Base-by-base conservation (phyloP, 2,797 vertebrate species). In the Agapornis canus region DNA sequence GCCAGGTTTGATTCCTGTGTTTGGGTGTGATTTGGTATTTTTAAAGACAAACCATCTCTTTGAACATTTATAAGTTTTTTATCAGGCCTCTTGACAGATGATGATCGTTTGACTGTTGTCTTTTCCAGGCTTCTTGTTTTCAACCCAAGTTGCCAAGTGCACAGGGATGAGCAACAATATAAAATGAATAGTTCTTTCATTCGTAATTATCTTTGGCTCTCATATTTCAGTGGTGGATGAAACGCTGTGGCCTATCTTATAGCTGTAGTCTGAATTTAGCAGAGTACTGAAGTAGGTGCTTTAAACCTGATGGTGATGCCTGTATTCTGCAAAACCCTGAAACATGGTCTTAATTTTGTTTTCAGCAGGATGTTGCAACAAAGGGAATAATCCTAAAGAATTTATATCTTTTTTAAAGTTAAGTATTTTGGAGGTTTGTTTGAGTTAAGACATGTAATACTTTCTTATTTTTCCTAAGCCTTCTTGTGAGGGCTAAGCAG, bases 161-260 rank as follows among this genome's bases (percentile, higher is more conserved):
- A 21, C 7, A 31, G 43, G 57, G 31, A 47, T 84, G 59, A 79
- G 25, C 72, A 60, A 42, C 45, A 60, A 40, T n/a, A 43, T 31
- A 31, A 88, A 89, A 72, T 7, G 73, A 78, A 51, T 18, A 5
- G 6, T 17, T 89, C 11, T 42, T 93, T 59, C 18, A 22, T 43
- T 64, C 78, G 11, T 32, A 56, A 4, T 80, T 54, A 3, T 69
- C 43, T 73, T 43, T 70, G 48, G 35, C 40, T 81, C 2, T 82
- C 21, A 0, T 82, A 40, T 61, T 87, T 79, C 48, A 78, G 0
- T 43, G 17, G 45, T 0, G 1, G 27, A 5, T 16, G 35, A n/a
- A 72, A 17, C 7, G 3, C 45, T n/a, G 10, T 47, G 71, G 26
- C 29, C 42, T 73, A 54, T 82, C 49, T 19, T 32, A 35, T 52